These are phyloP conservation scores for Cataglyphis altisquamis DNA, from an alignment of 2,888 invertebrate genomes.

Conservation along the genomic window DNA sequence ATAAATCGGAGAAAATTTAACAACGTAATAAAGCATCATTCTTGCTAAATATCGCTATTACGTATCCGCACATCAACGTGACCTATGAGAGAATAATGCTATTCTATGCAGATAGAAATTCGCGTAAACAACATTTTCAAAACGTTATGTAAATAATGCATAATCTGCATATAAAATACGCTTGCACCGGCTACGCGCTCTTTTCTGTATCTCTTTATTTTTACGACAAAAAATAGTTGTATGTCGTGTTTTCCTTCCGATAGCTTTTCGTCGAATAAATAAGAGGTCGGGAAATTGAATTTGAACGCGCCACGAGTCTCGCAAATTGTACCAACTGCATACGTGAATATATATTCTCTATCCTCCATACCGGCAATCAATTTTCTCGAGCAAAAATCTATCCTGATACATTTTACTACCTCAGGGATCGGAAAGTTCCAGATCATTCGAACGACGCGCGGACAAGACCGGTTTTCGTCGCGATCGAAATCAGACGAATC, in stretches of 20 bases:
- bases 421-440: constrained; percentile 36
- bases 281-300: constrained; percentile 12
- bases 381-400: constrained; percentile 37
- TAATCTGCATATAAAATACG: background rate
- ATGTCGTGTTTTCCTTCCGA: background rate
- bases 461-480: constrained; percentile 42
- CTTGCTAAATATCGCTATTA: constrained; percentile 1
- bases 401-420: constrained; percentile 29
- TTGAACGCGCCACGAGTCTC: background rate
- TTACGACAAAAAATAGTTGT: background rate
- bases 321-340: background rate
- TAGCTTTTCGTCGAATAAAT: background rate
- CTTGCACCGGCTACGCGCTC: background rate
- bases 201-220: background rate
- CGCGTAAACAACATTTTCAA: background rate
- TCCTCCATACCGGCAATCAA: background rate
- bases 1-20: constrained; percentile 34
- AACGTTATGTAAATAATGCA: background rate
- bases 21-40: constrained; percentile 16
- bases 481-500: constrained; percentile 45
- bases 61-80: background rate
- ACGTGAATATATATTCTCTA: constrained; percentile 13
- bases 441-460: constrained; percentile 25
- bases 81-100: background rate
- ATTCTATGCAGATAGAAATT: background rate